These are phyloP conservation scores for Tympanuchus pallidicinctus DNA, from an alignment of 2,113 vertebrate species.

Conservation along the genomic window DNA sequence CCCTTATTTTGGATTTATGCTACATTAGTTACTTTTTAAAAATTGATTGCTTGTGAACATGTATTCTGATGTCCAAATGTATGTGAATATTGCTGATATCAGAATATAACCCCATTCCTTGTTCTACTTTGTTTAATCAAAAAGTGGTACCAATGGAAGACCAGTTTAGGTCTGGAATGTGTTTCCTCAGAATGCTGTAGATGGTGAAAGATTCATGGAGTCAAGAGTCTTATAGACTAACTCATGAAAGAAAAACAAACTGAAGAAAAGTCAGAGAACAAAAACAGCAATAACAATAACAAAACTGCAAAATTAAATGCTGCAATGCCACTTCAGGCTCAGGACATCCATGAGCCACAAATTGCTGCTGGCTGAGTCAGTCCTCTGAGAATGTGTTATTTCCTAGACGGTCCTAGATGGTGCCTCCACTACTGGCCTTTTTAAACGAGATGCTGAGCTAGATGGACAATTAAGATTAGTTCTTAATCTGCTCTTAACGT, in stretches of 20 bases:
- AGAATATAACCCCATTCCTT: background rate
- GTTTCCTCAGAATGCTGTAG: background rate
- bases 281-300: background rate
- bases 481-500: background rate
- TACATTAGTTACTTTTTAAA: background rate
- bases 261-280: background rate
- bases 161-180: background rate
- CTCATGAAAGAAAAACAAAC: background rate
- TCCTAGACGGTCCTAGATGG: too few relatives aligned
- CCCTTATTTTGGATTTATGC: background rate
- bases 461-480: background rate
- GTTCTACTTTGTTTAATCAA: background rate
- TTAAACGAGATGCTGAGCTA: background rate
- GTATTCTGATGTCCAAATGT: background rate
- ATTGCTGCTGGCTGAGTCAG: background rate
- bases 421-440: background rate
- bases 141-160: background rate
- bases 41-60: background rate
- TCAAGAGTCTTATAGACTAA: background rate
- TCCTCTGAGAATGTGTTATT: background rate
- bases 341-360: too few relatives aligned
- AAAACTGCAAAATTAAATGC: background rate
- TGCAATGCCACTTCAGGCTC: background rate
- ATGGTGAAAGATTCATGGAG: background rate
- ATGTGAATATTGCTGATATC: background rate